Evolutionary conservation across 2,113 vertebrate genomes (phyloP).

Genomic region (Sander lucioperca): DNA sequence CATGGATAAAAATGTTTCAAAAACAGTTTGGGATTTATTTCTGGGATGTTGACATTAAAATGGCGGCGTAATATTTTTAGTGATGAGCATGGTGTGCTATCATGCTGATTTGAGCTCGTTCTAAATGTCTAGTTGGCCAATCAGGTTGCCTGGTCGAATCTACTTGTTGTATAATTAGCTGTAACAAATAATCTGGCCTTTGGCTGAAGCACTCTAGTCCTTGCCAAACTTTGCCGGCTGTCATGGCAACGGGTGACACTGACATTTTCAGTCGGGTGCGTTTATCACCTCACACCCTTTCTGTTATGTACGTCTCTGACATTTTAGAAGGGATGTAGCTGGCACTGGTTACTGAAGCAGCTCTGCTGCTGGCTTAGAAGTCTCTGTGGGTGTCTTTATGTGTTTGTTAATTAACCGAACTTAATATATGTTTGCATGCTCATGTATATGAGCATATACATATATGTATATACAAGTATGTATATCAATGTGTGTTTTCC

Average conservation of each 20-base stretch:
- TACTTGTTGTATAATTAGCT: constrained; percentile 43
- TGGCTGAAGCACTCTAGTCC: constrained; percentile 65
- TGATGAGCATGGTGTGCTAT: too few relatives aligned
- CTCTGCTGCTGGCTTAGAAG: constrained; percentile 31
- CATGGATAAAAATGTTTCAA: too few relatives aligned
- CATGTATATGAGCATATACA: constrained; percentile 28
- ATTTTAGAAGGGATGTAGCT: constrained; percentile 67
- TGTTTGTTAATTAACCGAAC: constrained; percentile 26
- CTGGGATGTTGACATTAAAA: too few relatives aligned
- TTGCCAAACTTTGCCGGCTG: constrained; percentile 80
- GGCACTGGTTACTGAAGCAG: constrained; percentile 32
- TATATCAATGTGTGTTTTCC: constrained; percentile 28
- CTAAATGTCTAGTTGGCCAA: too few relatives aligned
- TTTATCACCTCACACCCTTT: constrained; percentile 73
- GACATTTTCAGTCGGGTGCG: constrained; percentile 77
- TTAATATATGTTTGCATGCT: constrained; percentile 7
- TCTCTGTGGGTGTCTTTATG: constrained; percentile 13
- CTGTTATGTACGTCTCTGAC: constrained; percentile 68
- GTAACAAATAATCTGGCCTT: constrained; percentile 76
- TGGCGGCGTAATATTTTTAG: too few relatives aligned
- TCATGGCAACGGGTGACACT: constrained; percentile 81
- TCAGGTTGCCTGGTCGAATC: too few relatives aligned
- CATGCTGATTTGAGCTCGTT: too few relatives aligned
- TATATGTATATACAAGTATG: constrained; percentile 33
- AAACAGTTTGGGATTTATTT: too few relatives aligned